A percentile compares a stretch with the other conserved stretches of the same genome.
Conservation (phyloP, 2,797 vertebrate species). For the Anguilla anguilla region DNA sequence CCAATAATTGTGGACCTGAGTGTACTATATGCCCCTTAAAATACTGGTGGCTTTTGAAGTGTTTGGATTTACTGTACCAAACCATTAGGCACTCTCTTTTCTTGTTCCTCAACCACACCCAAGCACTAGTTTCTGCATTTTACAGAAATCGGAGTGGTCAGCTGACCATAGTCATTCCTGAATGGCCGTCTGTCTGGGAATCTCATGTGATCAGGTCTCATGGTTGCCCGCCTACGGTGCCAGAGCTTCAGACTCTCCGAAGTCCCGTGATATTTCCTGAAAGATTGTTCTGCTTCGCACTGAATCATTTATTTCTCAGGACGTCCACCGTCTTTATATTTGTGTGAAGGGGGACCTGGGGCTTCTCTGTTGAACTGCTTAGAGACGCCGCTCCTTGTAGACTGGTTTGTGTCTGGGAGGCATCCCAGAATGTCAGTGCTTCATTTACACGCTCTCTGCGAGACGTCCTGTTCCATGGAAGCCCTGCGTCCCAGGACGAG, state of each 20-base stretch:
- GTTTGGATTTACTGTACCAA: background rate
- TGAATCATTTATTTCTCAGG: background rate
- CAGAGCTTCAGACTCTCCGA: background rate
- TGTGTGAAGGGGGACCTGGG: background rate
- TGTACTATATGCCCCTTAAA: background rate
- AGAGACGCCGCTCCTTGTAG: background rate
- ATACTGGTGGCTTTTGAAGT: background rate
- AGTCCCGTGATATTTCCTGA: background rate
- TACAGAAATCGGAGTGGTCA: background rate
- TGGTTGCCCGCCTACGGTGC: background rate
- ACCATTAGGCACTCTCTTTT: background rate
- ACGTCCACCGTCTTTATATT: background rate
- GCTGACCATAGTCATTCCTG: background rate
- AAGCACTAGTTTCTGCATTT: background rate
- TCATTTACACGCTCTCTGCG: background rate
- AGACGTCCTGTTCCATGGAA: background rate
- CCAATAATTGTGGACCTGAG: background rate
- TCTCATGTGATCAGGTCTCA: conserved; percentile 3
- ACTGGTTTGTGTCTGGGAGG: background rate
- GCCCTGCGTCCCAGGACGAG: background rate
- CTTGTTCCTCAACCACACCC: background rate
- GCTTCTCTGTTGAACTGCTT: background rate
- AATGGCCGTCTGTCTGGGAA: conserved; percentile 7
- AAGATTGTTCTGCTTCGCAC: background rate
- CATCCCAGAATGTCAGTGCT: background rate